Evolutionary conservation across 2,797 vertebrate genomes (phyloP), one percentile per base, ranked within the genome.

Genomic region (Rallus crepitans): DNA sequence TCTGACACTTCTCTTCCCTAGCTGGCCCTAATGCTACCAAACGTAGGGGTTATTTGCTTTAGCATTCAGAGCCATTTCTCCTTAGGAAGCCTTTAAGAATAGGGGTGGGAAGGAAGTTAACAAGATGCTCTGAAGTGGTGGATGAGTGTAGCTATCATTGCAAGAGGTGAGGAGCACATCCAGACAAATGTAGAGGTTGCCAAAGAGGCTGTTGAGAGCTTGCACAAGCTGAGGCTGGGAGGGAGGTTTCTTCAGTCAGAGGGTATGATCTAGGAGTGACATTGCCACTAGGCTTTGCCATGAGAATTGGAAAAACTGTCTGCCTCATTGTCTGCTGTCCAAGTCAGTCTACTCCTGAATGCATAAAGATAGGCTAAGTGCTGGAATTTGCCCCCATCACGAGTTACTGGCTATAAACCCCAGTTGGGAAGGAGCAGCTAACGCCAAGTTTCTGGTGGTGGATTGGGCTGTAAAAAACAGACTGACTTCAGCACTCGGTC

Each of bases 1-100:
- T 93, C 77, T 73, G 55, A 94, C 77, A 85, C 79, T 77, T 90
- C 71, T 93, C 71, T 89, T 91, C 64, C 61, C 82, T 91, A 87
- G 71, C 72, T 89, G 57, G 70, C 61, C 89, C 91, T 87, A 94
- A 80, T 85, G 69, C 83, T 84, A 75, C 70, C 60, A 50, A 68
- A 78, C 78, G 59, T 42, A 87, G 42, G 63, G 63, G 48, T 92
- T 93, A 87, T 89, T 90, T 92, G 79, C 63, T 92, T 82, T 40
- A 48, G 55, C 85, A 66, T 91, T 73, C 21, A 7, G 57, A 94
- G n/a, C 47, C 33, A 48, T 87, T 91, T 94, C 20, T 16, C 65
- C 61, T 80, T 60, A 80, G 78, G 86, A 90, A 47, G 65, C 55
- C 80, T 94, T 92, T 93, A 69, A 80, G 93, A 86, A 37, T 19